phyloP scores from a whole-genome alignment of 2,113 vertebrate genomes.

The Nansenia antarctica region DNA sequence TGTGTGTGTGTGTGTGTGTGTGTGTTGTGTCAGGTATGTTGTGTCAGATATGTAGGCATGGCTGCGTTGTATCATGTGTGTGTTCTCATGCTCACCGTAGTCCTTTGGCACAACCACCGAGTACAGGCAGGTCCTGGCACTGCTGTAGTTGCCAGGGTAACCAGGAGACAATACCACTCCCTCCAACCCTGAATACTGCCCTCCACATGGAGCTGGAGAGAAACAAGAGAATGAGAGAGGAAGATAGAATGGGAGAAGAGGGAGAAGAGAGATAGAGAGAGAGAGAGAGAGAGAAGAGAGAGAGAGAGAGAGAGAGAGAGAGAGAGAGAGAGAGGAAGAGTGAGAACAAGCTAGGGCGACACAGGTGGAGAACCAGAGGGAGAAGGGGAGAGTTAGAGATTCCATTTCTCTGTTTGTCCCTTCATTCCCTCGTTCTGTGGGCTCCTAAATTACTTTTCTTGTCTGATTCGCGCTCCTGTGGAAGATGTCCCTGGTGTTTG shows the following conservation, averaged over 20 bases:
- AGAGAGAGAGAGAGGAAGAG: conserved; percentile 8
- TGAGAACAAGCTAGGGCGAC: conserved; percentile 18
- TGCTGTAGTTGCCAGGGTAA: conserved; percentile 95
- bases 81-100: conserved; percentile 79
- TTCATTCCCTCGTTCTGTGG: conserved; percentile 57
- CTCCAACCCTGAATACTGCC: conserved; percentile 89
- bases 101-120: conserved; percentile 91
- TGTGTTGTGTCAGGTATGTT: not conserved
- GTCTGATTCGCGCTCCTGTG: conserved; percentile 67
- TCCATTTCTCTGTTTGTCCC: conserved; percentile 36
- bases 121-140: conserved; percentile 88
- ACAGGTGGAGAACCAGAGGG: conserved; percentile 26
- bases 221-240: conserved; percentile 1
- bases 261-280: conserved; percentile 43
- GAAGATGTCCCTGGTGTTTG: conserved; percentile 69
- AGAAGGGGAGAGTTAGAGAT: conserved; percentile 28
- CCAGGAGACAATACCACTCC: conserved; percentile 94
- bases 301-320: conserved; percentile 36
- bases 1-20: too few species aligned
- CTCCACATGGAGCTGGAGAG: conserved; percentile 89
- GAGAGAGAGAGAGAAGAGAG: conserved; percentile 54
- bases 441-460: conserved; percentile 76
- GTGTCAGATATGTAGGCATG: not conserved
- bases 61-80: not conserved
- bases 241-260: conserved; percentile 29